Percentiles rank a stretch among this genome's conserved stretches.
These are phyloP conservation scores for Ochropleura leucogaster DNA, from an alignment of 2,888 invertebrate genomes.

Conservation along the genomic window DNA sequence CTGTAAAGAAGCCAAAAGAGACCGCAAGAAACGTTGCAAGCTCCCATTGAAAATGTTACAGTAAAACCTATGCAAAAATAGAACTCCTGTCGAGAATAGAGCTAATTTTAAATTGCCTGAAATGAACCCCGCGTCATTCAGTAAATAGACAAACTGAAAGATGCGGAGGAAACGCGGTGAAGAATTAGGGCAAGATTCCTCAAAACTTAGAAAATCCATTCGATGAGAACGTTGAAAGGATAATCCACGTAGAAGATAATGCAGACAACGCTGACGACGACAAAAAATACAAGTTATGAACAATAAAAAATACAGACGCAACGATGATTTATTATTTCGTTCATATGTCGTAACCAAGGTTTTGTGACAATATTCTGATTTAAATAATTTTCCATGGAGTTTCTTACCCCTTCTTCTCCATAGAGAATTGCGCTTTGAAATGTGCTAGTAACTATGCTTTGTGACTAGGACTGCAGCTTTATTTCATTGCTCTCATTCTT, in stretches of 20 bases:
- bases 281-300: constrained; percentile 72
- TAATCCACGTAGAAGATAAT: constrained; percentile 86
- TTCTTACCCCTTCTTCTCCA: no score
- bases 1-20: constrained; percentile 83
- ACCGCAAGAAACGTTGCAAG: constrained; percentile 82
- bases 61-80: constrained; percentile 65
- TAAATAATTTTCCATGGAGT: no score
- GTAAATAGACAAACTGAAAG: constrained; percentile 85
- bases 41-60: constrained; percentile 72
- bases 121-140: constrained; percentile 79
- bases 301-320: neutral
- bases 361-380: no score
- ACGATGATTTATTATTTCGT: no score
- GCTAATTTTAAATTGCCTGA: constrained; percentile 73
- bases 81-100: constrained; percentile 57
- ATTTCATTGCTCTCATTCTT: no score
- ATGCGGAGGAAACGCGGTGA: constrained; percentile 79
- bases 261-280: constrained; percentile 46
- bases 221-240: constrained; percentile 90
- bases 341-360: no score
- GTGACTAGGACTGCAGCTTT: no score
- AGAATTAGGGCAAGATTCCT: constrained; percentile 83
- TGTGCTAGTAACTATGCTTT: no score
- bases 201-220: constrained; percentile 85
- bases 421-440: no score